Evolutionary conservation across 2,113 vertebrate genomes (phyloP), one percentile per base, ranked within the genome.

Genomic region (Dolichotis patagonum): DNA sequence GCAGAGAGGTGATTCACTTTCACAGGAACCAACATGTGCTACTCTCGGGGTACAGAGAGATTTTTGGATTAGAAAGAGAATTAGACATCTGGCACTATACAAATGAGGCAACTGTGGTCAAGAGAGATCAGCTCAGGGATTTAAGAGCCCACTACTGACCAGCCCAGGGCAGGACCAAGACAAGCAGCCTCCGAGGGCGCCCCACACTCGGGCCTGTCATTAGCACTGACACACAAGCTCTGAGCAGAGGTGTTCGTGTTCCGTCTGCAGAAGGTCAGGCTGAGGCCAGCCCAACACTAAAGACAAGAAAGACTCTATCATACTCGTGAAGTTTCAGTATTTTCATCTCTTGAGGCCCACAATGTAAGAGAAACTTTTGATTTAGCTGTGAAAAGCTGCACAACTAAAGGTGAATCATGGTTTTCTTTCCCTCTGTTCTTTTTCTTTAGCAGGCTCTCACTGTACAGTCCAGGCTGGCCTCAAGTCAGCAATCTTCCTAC

Each of bases 331-430:
- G 28, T 82, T 82, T 35, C 63, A 69, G 67, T 35, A 85, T 95
- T 92, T 90, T 81, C 46, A 85, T 69, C 83, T 87, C 69, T 4
- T 84, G 75, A 85, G 28, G 16, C 60, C 63, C 19, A 32, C 5
- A 75, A 65, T 63, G 8, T 85, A 71, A 88, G 56, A 82, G 83
- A 90, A 95, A 78, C 49, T 26, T 89, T 26, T 88, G 75, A 43
- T 28, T 82, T 35, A 56, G 58, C 38, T 90, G 32, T 91, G 32
- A 92, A 96, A 92, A 97, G 88, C 81, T 32, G 52, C 4, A 73
- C 0, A 0, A 85, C 85, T 28, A 90, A 87, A 20, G 92, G 49
- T 3, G 30, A 85, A 87, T 46, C 24, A 46, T 84, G 54, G 1
- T 38, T n/a, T 11, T 71, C 58, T 49, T 58, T 52, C 75, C 13